Percentiles rank a stretch among this genome's conserved stretches.
Conservation (phyloP, 1,140 invertebrate species). For the Drosophila oshimai region DNA sequence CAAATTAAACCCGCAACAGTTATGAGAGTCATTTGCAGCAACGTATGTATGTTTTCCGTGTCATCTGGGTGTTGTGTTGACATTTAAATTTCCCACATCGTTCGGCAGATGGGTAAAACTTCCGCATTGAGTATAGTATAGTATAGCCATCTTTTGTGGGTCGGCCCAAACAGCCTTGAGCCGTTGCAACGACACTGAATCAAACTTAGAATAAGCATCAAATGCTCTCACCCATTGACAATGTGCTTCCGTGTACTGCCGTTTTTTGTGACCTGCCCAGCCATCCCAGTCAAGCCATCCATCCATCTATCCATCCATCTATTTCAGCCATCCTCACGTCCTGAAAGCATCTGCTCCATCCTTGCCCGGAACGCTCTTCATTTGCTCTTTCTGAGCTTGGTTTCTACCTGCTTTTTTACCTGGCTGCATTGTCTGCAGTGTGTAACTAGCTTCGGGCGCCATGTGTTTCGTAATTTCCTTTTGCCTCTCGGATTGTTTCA, state of each 20-base stretch:
- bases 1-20: slow-evolving; percentile 52
- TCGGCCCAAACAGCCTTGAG: slow-evolving; percentile 11
- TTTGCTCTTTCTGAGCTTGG: slow-evolving; percentile 32
- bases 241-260: slow-evolving; percentile 55
- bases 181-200: slow-evolving; percentile 51
- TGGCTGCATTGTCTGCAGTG: slow-evolving; percentile 56
- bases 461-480: slow-evolving; percentile 64
- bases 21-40: slow-evolving; percentile 13
- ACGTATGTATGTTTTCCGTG: slow-evolving; percentile 7
- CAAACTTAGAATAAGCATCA: slow-evolving; percentile 60
- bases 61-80: slow-evolving; percentile 1
- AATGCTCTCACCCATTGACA: slow-evolving; percentile 52
- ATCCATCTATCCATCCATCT: slow-evolving; percentile 17
- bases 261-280: slow-evolving; percentile 13
- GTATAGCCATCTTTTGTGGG: slow-evolving; percentile 10
- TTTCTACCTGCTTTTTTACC: slow-evolving; percentile 3
- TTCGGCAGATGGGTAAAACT: slow-evolving; percentile 18
- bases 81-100: slow-evolving; percentile 19
- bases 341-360: slow-evolving; percentile 37
- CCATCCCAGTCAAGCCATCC: slow-evolving; percentile 1
- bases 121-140: slow-evolving; percentile 37
- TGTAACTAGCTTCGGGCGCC: slow-evolving; percentile 67
- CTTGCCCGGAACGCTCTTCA: slow-evolving; percentile 32
- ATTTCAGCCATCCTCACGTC: slow-evolving; percentile 4
- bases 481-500: slow-evolving; percentile 23